Conservation (phyloP, 2,888 invertebrate genomes). For the Dynastes grantii region DNA sequence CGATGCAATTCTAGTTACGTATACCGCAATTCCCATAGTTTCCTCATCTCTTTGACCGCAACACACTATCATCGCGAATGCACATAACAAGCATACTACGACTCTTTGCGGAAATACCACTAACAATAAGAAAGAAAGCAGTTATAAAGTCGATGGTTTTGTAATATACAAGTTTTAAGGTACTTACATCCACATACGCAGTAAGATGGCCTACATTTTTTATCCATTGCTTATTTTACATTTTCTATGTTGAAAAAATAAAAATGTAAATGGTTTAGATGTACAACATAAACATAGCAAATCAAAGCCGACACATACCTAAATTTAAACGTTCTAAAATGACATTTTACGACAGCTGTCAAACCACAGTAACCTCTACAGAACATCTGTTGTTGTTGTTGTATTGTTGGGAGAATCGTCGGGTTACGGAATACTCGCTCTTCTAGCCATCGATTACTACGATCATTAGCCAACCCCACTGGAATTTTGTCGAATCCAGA, state of each 20-base stretch:
- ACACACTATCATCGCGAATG: not conserved
- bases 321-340: too few relatives aligned
- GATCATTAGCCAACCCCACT: too few relatives aligned
- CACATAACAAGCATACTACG: not conserved
- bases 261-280: not conserved
- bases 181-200: constrained; percentile 28
- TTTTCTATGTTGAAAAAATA: not conserved
- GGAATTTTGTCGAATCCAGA: too few relatives aligned
- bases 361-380: too few relatives aligned
- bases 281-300: too few relatives aligned
- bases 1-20: not conserved
- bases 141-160: not conserved
- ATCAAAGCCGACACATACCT: too few relatives aligned
- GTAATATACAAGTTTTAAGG: not conserved
- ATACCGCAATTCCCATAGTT: not conserved
- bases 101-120: constrained; percentile 10
- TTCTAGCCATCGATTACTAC: too few relatives aligned
- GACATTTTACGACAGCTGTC: too few relatives aligned
- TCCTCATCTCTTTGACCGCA: constrained; percentile 11
- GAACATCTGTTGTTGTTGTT: too few relatives aligned
- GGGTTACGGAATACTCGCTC: too few relatives aligned
- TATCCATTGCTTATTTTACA: not conserved
- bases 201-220: constrained; percentile 11
- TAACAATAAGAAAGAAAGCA: not conserved
- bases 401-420: too few relatives aligned